Evolutionary conservation across 2,797 vertebrate species (phyloP), one percentile per base, ranked within the genome.

Genomic region (Anguilla marmorata): DNA sequence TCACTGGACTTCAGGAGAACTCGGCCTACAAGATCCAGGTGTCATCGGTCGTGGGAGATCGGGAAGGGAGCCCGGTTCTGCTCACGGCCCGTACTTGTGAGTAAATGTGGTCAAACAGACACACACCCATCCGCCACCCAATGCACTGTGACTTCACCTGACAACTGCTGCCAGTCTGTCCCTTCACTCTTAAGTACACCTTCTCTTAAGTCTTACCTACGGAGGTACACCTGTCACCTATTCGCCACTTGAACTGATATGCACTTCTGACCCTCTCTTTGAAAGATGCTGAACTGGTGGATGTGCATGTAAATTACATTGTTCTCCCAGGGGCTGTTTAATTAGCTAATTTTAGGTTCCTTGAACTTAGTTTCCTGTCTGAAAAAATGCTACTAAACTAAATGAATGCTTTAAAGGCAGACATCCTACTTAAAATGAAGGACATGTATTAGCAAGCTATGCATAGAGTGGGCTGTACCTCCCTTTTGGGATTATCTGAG

Each of bases 51-150:
- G 90, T 94, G 8, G 92, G 92, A 52, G 91, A 76, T 3, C 94
- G 85, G 84, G 95, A 97, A 85, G 97, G 96, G 87, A 96, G 94
- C 60, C 94, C 97, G 1, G 92, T 94, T 0, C 92, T 97, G 63
- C 94, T 97, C 89, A 96, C 94, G 0, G 96, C 97, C 85, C 96
- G 93, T 86, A 98, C 97, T 66, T 82, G 97, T 98, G 91, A 97
- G 97, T 96, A 63, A 12, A 52, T 19, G 3, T 2, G 69, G 27
- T 16, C 37, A 48, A 19, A 76, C 21, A n/a, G 9, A 58, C n/a
- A 52, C 60, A 74, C 56, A 7, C 33, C 12, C 27, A 21, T 27
- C 11, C 24, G 80, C 54, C 48, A 11, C 37, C 48, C 16, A 37
- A 37, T 21, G 33, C 45, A 45, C 33, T 79, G 2, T 58, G 84